These are phyloP conservation scores for Drosophila pullipes DNA, from an alignment of 2,888 invertebrate species.

Conservation along the genomic window DNA sequence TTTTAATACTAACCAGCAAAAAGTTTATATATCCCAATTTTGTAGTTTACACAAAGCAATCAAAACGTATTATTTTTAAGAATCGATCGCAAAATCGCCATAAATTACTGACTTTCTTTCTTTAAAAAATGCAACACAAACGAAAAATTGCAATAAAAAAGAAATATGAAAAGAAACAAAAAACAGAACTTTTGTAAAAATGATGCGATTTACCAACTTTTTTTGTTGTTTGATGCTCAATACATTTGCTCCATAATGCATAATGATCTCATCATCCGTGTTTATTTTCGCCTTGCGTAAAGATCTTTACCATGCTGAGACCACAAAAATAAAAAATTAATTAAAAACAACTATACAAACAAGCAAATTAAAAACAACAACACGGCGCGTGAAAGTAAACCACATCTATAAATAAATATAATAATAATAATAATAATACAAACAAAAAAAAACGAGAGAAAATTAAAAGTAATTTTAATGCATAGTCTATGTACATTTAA, in stretches of 20 bases:
- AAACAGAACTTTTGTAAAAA: constrained; percentile 37
- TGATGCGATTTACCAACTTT: constrained; percentile 16
- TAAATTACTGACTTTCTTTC: constrained; percentile 77
- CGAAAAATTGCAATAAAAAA: constrained; percentile 24
- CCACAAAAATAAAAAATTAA: constrained; percentile 48
- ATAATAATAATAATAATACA: constrained; percentile 36
- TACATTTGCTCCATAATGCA: constrained; percentile 68
- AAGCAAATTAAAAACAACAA: constrained; percentile 45
- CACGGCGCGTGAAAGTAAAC: constrained; percentile 71
- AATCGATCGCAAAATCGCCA: constrained; percentile 49
- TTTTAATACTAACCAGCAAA: constrained; percentile 40
- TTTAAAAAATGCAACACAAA: constrained; percentile 34
- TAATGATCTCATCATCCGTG: constrained; percentile 86
- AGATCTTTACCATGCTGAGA: constrained; percentile 56
- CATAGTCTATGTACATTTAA: constrained; percentile 79
- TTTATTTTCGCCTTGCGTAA: constrained; percentile 85
- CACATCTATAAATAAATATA: constrained; percentile 70
- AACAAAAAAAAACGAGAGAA: constrained; percentile 28
- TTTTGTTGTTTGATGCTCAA: constrained; percentile 53
- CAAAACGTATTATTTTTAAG: constrained; percentile 57
- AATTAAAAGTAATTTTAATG: constrained; percentile 70
- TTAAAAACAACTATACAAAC: constrained; percentile 32
- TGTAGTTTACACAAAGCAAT: constrained; percentile 33
- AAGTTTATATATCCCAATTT: constrained; percentile 23
- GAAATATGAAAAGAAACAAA: constrained; percentile 13